A percentile compares a stretch with the other conserved stretches of the same genome.
Evolutionary conservation across 2,113 vertebrate species (phyloP).

Genomic region (Manacus vitellinus): DNA sequence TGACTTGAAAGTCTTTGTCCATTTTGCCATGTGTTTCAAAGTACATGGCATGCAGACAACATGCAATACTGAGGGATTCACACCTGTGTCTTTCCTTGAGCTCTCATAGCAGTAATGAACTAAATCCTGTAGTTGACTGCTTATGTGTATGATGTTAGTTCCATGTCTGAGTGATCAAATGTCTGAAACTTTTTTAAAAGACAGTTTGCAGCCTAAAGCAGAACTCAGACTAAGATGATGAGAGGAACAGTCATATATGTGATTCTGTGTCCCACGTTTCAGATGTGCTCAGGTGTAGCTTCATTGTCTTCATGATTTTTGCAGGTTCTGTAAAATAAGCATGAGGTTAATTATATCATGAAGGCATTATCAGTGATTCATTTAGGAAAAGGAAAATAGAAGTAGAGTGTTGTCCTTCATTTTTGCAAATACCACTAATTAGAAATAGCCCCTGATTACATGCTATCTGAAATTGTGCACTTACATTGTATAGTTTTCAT

Average conservation of each 20-base stretch:
- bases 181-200: neutral
- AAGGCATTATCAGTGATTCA: neutral
- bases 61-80: neutral
- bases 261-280: neutral
- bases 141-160: neutral
- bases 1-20: neutral
- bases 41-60: rapidly evolving
- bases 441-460: neutral
- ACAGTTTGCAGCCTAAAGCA: neutral
- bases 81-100: neutral
- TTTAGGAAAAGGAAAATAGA: neutral
- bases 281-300: neutral
- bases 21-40: neutral
- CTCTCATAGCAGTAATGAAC: neutral
- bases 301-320: neutral
- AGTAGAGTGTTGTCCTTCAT: neutral
- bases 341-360: neutral
- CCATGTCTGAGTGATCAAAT: neutral
- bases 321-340: neutral
- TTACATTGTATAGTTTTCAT: neutral
- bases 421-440: neutral
- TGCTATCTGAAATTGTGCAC: neutral
- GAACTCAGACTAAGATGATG: neutral
- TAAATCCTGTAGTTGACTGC: neutral
- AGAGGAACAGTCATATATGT: neutral